Base-by-base conservation (phyloP, 2,888 invertebrate species). In the Hypselothyrea guttata region DNA sequence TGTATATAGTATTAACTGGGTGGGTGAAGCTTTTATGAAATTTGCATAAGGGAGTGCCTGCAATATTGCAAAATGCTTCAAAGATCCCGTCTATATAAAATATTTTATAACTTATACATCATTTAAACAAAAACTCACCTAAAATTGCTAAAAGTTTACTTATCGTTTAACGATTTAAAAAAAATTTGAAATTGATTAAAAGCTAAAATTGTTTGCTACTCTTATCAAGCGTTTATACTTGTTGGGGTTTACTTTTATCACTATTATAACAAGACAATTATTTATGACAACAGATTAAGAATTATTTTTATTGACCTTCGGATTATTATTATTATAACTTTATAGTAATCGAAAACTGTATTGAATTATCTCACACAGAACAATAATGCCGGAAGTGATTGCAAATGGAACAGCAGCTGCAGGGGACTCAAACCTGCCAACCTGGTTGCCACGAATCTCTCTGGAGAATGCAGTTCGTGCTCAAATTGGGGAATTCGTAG, bases 401-500 rank as follows among this genome's bases (percentile, higher is more conserved):
- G 11, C 71, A 30, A 83, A 83, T 47, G 78, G 79, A 54, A 41
- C 53, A 5, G 42, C 40, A 3, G 62, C 55, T 48, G 9, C 41
- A 7, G 44, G 48, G 8, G 42, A 51, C 13, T 13, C 27, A 18
- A 67, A 75, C 54, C n/a, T 76, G 5, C 86, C 87, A 0, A 8
- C 65, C 5, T 88, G 88, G 88, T 46, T 88, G 44, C 47, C 75
- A 4, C 70, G 60, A 27, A 65, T 87, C 5, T 71, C 79, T 1
- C 53, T 89, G 18, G 61, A 75, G 16, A 78, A 82, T 11, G 87
- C 89, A 0, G 70, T 88, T 0, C 68, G 65, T 2, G 56, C 60
- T 0, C 79, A 76, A 34, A 51, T 83, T 28, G 88, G 87, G 0
- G 78, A 83, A 1, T 86, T 74, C 35, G 71, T 71, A n/a, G 73